Base-by-base conservation (phyloP, 2,888 invertebrate genomes). In the Zelleria hepariella region DNA sequence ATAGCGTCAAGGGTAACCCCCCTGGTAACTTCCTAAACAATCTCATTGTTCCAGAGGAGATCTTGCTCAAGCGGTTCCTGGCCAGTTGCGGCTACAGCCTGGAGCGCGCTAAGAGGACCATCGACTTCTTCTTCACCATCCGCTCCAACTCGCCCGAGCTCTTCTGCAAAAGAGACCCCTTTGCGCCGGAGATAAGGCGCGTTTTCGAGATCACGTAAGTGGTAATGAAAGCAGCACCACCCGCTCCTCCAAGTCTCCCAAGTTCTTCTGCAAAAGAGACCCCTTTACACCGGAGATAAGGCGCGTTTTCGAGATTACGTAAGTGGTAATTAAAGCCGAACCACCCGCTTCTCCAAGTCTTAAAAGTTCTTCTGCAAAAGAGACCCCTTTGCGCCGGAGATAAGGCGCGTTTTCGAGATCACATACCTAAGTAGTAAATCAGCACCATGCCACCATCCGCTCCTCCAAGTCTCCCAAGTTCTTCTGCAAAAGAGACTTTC, bases 351-450 rank as follows among this genome's bases (percentile, higher is more conserved):
- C 0, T n/a, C n/a, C n/a, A 90, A 89, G 53, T 88, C 90, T 0
- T 91, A 92, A 0, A 92, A 92, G 68, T 81, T 93, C 62, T 93
- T 92, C 75, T 82, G 81, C 59, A 89, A 91, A 58, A 77, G 93
- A 20, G 91, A 92, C 68, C 92, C 92, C 0, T 78, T 82, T 64
- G 73, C 89, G 0, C 78, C 82, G 0, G 86, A 86, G 64, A 89
- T 92, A 23, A 80, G 85, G 68, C 81, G 89, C 49, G 81, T 90
- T 15, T 90, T 92, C 64, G 81, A 90, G 63, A 74, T 90, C 60
- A 88, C 91, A 92, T 92, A 74, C 80, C 90, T 78, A 52, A 10
- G 5, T 47, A 15, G 15, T 27, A 58, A n/a, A n/a, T n/a, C n/a
- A n/a, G n/a, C 75, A 92, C 91, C n/a, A n/a, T n/a, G n/a, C n/a